phyloP scores from a whole-genome alignment of 2,888 invertebrate species.

The Xanthia togata region DNA sequence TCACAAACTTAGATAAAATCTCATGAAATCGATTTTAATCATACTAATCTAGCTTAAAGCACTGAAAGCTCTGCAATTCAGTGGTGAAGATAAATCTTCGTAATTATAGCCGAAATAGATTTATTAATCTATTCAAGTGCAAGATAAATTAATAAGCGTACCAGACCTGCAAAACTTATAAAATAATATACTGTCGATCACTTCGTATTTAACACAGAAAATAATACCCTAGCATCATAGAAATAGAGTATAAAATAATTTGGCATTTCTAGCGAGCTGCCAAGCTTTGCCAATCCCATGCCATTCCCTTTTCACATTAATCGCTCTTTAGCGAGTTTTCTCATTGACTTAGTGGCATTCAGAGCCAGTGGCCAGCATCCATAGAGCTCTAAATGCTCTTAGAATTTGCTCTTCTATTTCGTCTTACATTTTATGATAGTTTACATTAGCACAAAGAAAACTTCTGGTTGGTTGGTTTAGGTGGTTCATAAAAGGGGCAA shows the following conservation, averaged over 20 bases:
- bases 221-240: not conserved
- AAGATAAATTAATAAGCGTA: not conserved
- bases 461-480: no score
- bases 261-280: conserved; percentile 13
- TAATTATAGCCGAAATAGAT: not conserved
- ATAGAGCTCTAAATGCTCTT: not conserved
- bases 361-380: not conserved
- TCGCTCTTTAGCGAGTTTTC: conserved; percentile 42
- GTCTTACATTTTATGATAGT: not conserved
- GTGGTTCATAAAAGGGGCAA: no score
- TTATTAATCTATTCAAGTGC: not conserved
- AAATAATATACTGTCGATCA: not conserved
- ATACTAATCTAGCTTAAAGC: not conserved
- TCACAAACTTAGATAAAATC: not conserved
- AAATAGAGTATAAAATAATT: conserved; percentile 7
- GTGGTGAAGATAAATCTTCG: not conserved
- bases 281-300: conserved; percentile 24
- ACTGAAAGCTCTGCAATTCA: not conserved
- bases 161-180: conserved; percentile 4
- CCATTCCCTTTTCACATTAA: conserved; percentile 37
- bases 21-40: not conserved
- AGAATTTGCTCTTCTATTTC: not conserved
- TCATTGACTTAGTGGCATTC: conserved; percentile 21
- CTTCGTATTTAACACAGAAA: not conserved
- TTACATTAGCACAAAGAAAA: not conserved